Evolutionary conservation across 2,113 vertebrate genomes (phyloP).

Genomic region (Xyrauchen texanus): DNA sequence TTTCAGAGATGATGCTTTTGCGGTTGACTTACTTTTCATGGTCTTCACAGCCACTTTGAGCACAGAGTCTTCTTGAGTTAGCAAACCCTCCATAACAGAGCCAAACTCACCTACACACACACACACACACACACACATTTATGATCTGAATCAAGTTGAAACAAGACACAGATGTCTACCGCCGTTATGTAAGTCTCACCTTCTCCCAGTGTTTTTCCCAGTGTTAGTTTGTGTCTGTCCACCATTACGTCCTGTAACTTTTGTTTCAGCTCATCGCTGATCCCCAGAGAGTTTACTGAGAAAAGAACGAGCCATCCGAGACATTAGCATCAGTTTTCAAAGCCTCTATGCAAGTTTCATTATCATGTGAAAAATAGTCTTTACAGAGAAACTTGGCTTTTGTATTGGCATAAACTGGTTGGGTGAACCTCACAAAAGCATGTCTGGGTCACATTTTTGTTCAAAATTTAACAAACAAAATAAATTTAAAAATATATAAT

Average conservation of each 20-base stretch:
- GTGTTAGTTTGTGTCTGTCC: constrained; percentile 85
- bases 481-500: too few relatives aligned
- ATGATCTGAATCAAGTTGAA: too few relatives aligned
- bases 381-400: neutral
- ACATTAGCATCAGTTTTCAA: constrained; percentile 26
- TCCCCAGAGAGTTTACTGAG: constrained; percentile 88
- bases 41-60: constrained; percentile 93
- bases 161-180: neutral
- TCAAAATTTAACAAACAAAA: too few relatives aligned
- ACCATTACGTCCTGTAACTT: constrained; percentile 91
- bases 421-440: neutral
- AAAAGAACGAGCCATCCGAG: neutral
- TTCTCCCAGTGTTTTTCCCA: constrained; percentile 91
- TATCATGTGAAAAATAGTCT: neutral
- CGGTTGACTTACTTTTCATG: constrained; percentile 86
- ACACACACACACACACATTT: constrained; percentile 1
- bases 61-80: constrained; percentile 84
- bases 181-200: constrained; percentile 63
- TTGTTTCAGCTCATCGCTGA: constrained; percentile 88
- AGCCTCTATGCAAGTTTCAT: neutral
- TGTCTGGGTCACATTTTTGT: neutral
- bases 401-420: neutral
- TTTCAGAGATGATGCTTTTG: neutral
- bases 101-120: constrained; percentile 83
- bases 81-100: constrained; percentile 88